These are phyloP conservation scores for Myotis pilosus DNA, from an alignment of 2,797 vertebrate genomes.

Conservation along the genomic window DNA sequence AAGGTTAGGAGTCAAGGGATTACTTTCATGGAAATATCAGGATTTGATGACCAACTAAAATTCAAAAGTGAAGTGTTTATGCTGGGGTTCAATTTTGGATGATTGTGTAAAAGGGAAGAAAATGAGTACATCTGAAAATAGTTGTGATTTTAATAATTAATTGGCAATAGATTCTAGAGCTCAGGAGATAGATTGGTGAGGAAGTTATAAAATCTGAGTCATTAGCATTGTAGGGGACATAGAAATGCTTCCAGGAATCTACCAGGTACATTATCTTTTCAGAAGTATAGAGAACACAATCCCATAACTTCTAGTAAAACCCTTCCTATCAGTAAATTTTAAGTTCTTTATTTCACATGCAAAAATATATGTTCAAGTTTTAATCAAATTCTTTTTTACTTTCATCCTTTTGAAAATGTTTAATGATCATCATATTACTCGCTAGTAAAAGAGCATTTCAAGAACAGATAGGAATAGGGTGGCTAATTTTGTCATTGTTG, in stretches of 20 bases:
- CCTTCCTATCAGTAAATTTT: background rate
- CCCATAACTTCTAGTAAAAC: background rate
- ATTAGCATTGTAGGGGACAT: background rate
- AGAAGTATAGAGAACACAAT: background rate
- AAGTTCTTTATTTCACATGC: background rate
- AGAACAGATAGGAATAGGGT: background rate
- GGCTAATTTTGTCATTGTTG: background rate
- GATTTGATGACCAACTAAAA: background rate
- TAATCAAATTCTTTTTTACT: slow-evolving; percentile 4
- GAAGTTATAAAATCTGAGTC: background rate
- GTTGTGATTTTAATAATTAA: background rate
- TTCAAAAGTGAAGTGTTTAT: background rate
- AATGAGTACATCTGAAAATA: background rate
- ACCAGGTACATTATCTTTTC: background rate
- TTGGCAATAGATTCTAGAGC: background rate
- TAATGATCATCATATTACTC: background rate
- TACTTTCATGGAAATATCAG: background rate
- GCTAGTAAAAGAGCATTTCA: background rate
- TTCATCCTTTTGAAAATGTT: background rate
- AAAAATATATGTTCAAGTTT: slow-evolving; percentile 9
- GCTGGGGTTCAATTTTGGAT: background rate
- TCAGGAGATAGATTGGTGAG: background rate
- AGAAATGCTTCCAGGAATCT: background rate
- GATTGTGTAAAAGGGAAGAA: background rate
- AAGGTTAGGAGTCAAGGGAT: background rate